Evolutionary conservation across 2,797 vertebrate genomes (phyloP).

Genomic region (Mycteria americana): DNA sequence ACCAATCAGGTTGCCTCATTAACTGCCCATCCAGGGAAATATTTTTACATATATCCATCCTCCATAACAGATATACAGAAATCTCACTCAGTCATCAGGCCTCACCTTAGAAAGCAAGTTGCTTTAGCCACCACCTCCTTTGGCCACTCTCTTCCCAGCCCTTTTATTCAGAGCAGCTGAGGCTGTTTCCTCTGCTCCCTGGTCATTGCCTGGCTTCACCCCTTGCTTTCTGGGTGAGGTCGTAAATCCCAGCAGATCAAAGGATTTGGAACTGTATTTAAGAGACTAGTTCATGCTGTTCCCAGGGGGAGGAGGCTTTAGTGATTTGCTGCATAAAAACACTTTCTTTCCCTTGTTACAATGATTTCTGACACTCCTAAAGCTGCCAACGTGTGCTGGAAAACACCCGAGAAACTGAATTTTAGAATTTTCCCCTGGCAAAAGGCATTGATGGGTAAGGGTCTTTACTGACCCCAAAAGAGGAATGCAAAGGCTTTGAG

Average conservation of each 20-base stretch:
- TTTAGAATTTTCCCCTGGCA: not conserved
- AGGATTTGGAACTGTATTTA: slow-evolving; percentile 59
- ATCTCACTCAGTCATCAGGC: not conserved
- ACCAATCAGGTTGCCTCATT: not conserved
- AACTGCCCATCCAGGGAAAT: not conserved
- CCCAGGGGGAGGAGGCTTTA: not conserved
- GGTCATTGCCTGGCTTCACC: slow-evolving; percentile 48
- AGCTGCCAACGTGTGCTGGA: not conserved
- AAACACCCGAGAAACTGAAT: not conserved
- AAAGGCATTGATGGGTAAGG: not conserved
- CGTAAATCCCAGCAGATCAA: slow-evolving; percentile 52
- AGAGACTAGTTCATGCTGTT: slow-evolving; percentile 37
- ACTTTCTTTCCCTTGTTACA: not conserved
- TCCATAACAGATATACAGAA: not conserved
- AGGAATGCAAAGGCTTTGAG: not conserved
- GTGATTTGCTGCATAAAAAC: slow-evolving; percentile 22
- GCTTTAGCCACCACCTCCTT: not conserved
- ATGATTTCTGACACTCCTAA: not conserved
- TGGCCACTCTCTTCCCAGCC: not conserved
- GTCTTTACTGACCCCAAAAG: not conserved
- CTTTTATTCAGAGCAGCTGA: not conserved
- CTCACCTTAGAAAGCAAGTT: not conserved
- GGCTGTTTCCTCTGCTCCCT: not conserved
- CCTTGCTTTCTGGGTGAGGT: slow-evolving; percentile 29
- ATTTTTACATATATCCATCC: not conserved